Evolutionary conservation across 2,113 vertebrate genomes (phyloP).

Genomic region (Panurus biarmicus): DNA sequence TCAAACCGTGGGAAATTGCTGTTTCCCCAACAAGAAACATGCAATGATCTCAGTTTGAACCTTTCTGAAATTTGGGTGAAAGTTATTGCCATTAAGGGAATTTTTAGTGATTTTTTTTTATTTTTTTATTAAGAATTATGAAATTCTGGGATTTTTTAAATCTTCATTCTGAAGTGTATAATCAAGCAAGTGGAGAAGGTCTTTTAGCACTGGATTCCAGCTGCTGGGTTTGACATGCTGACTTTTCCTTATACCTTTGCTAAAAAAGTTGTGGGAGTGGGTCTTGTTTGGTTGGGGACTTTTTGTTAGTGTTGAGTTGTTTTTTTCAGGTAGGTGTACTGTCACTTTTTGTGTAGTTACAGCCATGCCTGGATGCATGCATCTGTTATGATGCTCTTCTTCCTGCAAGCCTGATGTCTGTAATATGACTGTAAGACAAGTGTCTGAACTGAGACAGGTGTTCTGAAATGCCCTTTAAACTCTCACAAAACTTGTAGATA

Average conservation of each 20-base stretch:
- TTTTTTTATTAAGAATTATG: not conserved
- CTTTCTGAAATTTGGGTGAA: not conserved
- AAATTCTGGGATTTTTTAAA: fast-evolving
- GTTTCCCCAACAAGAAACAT: not conserved
- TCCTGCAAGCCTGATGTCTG: not conserved
- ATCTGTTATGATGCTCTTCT: not conserved
- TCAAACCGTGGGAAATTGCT: not conserved
- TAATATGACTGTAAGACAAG: not conserved
- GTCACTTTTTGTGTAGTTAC: not conserved
- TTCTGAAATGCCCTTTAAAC: not conserved
- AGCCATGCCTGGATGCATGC: not conserved
- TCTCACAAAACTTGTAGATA: not conserved
- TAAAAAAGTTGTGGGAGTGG: not conserved
- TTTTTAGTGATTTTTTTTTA: not conserved
- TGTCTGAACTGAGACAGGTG: not conserved
- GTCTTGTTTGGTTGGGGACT: not conserved
- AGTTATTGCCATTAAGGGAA: not conserved
- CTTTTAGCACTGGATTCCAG: not conserved
- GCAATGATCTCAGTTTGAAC: not conserved
- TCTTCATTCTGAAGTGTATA: not conserved
- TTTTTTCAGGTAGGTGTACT: not conserved
- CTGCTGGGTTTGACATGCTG: not conserved
- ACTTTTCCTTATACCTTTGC: not conserved
- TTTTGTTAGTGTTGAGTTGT: not conserved
- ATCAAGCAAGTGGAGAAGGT: not conserved